These are phyloP conservation scores for Antheraea pernyi DNA, from an alignment of 1,140 invertebrate species.

Conservation along the genomic window DNA sequence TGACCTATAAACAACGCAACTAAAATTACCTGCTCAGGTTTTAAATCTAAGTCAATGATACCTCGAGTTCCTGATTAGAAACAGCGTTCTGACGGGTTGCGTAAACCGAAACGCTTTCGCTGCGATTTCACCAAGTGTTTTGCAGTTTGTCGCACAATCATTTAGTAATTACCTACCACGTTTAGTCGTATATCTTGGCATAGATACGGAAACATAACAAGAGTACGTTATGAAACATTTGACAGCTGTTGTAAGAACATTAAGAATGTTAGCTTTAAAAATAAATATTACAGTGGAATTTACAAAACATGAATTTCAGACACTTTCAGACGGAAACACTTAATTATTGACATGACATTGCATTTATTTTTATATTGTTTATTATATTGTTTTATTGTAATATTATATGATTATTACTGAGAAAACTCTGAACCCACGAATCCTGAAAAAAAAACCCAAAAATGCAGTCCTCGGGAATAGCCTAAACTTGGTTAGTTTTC, in stretches of 20 bases:
- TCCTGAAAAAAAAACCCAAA: too few species aligned
- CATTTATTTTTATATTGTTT: too few species aligned
- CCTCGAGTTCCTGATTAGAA: slow-evolving; percentile 20
- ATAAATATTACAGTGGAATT: background rate
- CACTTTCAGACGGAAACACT: too few species aligned
- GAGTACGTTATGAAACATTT: background rate
- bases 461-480: too few species aligned
- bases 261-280: background rate
- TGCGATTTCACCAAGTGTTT: slow-evolving; percentile 26
- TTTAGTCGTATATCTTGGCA: slow-evolving; percentile 2
- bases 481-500: too few species aligned
- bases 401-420: too few species aligned
- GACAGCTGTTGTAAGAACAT: background rate
- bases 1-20: background rate
- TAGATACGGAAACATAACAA: background rate
- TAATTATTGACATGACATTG: too few species aligned
- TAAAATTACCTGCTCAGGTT: background rate
- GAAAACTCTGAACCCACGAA: too few species aligned
- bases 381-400: too few species aligned
- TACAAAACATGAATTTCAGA: background rate
- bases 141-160: slow-evolving; percentile 22
- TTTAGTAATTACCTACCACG: slow-evolving; percentile 10
- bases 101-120: slow-evolving; percentile 36
- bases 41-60: slow-evolving; percentile 13
- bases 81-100: slow-evolving; percentile 25